Evolutionary conservation across 1,140 invertebrate genomes (phyloP).

Genomic region (Liolophura sinensis): DNA sequence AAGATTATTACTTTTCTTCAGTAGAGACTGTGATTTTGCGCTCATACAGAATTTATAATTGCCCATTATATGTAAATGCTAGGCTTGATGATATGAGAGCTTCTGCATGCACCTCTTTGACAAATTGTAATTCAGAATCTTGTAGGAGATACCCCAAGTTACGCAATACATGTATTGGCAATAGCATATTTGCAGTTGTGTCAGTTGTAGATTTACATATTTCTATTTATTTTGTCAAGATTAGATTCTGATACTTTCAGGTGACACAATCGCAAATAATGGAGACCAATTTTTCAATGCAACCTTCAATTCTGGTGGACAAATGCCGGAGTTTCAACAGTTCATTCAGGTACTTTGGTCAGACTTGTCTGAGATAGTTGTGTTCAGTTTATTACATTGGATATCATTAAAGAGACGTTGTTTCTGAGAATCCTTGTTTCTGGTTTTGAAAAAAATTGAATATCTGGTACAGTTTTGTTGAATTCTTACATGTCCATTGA

Average conservation of each 20-base stretch:
- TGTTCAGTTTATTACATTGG: background rate
- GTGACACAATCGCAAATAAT: constrained; percentile 39
- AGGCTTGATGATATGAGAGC: too few relatives aligned
- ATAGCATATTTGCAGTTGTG: background rate
- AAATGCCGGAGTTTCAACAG: constrained; percentile 16
- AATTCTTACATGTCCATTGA: constrained; percentile 8
- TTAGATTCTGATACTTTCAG: constrained; percentile 18
- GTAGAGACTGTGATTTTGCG: too few relatives aligned
- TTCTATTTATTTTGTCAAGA: constrained; percentile 6
- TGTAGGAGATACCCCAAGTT: background rate
- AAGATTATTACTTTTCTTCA: too few relatives aligned
- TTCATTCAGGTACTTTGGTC: constrained; percentile 12
- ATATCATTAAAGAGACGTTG: background rate
- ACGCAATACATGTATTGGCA: background rate
- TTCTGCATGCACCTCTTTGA: background rate
- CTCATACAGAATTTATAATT: too few relatives aligned
- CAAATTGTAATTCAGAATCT: background rate
- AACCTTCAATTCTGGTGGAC: constrained; percentile 38
- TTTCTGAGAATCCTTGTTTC: background rate
- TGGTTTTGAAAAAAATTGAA: background rate
- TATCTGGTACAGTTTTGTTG: constrained; percentile 11
- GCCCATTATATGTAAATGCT: too few relatives aligned
- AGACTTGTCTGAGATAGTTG: background rate
- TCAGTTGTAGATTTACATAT: background rate
- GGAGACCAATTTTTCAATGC: constrained; percentile 55